Base-by-base conservation (phyloP, 2,113 vertebrate genomes). In the Telmatochromis bifrenatus region DNA sequence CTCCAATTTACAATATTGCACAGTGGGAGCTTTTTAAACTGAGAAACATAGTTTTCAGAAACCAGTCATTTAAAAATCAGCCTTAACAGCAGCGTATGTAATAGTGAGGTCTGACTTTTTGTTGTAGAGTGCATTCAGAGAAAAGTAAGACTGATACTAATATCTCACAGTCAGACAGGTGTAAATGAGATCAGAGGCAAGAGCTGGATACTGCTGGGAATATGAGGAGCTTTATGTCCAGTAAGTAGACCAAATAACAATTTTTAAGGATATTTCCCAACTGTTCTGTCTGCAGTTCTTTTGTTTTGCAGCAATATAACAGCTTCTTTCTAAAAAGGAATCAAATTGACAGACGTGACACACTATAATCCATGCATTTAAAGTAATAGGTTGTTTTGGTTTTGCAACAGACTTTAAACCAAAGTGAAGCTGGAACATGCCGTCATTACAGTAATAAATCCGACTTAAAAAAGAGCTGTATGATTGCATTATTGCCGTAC, bases 151-250 rank as follows among this genome's bases (percentile, higher is more conserved):
- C 42, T 77, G 70, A 31, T 49, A 49, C 26, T 31, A 49, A 26
- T 49, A 77, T 77, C 45, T 42, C 45, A 31, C 73, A 31, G 15
- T 77, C 45, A 77, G 45, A 31, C 73, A 77, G 45, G 73, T 31
- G 26, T 2, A 77, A 77, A 77, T 49, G 73, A 77, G 73, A 77
- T 77, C 73, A 77, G 45, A 77, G 45, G 42, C 73, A 31, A 49
- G 45, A 0, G 73, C 73, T 77, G 0, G 23, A 77, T 49, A 77
- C 73, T 31, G 45, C 73, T 77, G 73, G 45, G 45, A 51, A 77
- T 77, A 51, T 12, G 45, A 77, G 26, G 45, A 77, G 73, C 26
- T 49, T 77, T 49, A 49, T 77, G 73, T 77, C 73, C 42, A 77
- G 26, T 77, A 49, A 77, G 45, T 49, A 49, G 70, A 77, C 70